Evolutionary conservation across 2,888 invertebrate genomes (phyloP).

Genomic region (Cataglyphis albicans): DNA sequence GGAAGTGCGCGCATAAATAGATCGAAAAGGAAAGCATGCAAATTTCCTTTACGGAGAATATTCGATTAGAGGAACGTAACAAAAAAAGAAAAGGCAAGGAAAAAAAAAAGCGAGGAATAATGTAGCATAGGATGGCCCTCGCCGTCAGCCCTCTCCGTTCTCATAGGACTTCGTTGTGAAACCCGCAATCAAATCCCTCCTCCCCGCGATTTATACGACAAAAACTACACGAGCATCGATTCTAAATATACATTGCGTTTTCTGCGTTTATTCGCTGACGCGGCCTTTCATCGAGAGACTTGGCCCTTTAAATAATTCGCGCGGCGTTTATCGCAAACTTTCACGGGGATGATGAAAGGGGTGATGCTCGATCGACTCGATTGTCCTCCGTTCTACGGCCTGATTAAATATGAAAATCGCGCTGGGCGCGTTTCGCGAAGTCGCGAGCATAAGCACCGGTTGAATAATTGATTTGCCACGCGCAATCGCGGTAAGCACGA

Average conservation of each 20-base stretch:
- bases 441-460: constrained; percentile 31
- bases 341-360: constrained; percentile 41
- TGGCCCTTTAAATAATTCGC: constrained; percentile 55
- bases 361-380: constrained; percentile 11
- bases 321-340: constrained; percentile 54
- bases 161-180: constrained; percentile 39
- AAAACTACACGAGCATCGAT: constrained; percentile 12
- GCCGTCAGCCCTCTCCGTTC: constrained; percentile 52
- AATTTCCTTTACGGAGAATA: constrained; percentile 11
- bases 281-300: constrained; percentile 1
- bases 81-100: background rate
- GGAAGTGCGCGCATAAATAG: constrained; percentile 32
- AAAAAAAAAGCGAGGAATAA: constrained; percentile 20
- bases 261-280: constrained; percentile 47
- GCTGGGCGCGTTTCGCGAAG: constrained; percentile 23
- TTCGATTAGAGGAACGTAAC: constrained; percentile 26
- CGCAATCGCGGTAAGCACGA: constrained; percentile 46
- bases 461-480: constrained; percentile 53
- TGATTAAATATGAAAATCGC: constrained; percentile 57
- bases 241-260: constrained; percentile 56
- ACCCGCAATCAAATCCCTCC: constrained; percentile 56
- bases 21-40: constrained; percentile 18
- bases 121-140: background rate
- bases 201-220: background rate
- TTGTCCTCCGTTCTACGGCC: background rate